These are phyloP conservation scores for Calephelis perditalis DNA, from an alignment of 2,888 invertebrate species.

Conservation along the genomic window DNA sequence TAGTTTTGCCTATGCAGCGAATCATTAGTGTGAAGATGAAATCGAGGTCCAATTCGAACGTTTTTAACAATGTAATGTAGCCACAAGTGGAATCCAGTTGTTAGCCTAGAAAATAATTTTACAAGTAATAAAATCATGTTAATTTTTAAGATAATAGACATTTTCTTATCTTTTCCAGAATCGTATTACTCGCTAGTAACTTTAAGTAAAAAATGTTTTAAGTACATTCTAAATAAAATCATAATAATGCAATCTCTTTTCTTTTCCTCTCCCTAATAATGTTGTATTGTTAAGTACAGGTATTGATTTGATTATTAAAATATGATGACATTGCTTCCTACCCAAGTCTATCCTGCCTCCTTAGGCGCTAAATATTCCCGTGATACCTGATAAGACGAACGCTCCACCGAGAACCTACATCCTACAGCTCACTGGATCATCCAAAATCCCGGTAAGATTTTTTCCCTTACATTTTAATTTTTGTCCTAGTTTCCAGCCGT, in stretches of 20 bases:
- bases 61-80: slow-evolving; percentile 56
- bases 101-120: slow-evolving; percentile 53
- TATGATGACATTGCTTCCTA: slow-evolving; percentile 47
- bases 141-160: slow-evolving; percentile 59
- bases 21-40: slow-evolving; percentile 67
- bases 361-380: slow-evolving; percentile 66
- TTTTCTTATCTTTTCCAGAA: slow-evolving; percentile 66
- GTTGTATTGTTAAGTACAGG: slow-evolving; percentile 29
- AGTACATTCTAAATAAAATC: slow-evolving; percentile 68
- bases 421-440: slow-evolving; percentile 73
- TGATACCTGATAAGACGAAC: slow-evolving; percentile 65
- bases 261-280: slow-evolving; percentile 28
- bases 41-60: slow-evolving; percentile 74
- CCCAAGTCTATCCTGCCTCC: slow-evolving; percentile 72
- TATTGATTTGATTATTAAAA: slow-evolving; percentile 25
- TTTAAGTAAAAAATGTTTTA: slow-evolving; percentile 72
- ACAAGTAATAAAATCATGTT: slow-evolving; percentile 69
- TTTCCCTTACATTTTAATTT: slow-evolving; percentile 70
- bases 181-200: slow-evolving; percentile 72
- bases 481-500: slow-evolving; percentile 54
- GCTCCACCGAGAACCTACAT: slow-evolving; percentile 70
- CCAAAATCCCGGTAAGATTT: slow-evolving; percentile 74
- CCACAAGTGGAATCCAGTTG: slow-evolving; percentile 50
- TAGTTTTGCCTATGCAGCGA: slow-evolving; percentile 43
- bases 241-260: slow-evolving; percentile 50